Base-by-base conservation (phyloP, 2,113 vertebrate genomes). In the Forbesichthys agassizii region DNA sequence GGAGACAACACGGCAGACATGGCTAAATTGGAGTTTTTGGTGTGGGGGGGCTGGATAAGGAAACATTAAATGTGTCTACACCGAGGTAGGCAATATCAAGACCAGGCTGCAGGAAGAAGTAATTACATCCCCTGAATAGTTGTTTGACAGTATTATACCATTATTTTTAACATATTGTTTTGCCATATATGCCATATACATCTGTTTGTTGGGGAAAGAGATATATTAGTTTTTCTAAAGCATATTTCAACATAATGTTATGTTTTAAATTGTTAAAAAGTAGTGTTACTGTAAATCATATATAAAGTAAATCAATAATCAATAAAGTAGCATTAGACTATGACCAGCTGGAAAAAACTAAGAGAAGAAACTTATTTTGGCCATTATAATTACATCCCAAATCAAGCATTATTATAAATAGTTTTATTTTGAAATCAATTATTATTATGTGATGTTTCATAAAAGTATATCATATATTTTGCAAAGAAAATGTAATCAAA, bases 111-210 rank as follows among this genome's bases (percentile, higher is more conserved):
- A 86, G 86, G 88, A 89, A 90, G 88, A 78, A 84, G 87, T 86
- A 92, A 92, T 91, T 89, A 89, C 33, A 91, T 82, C 82, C 84
- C 81, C 85, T 78, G 75, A 89, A 88, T 86, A 79, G 80, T 86
- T 88, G 85, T 87, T 84, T 86, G 87, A 90, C 86, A 89, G 83
- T 86, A 85, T 88, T 81, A 84, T 84, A 85, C 84, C 76, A 74
- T 71, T 82, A 89, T 83, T 76, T 88, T 81, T 81, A 86, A 80
- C 14, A 14, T 52, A 3, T 52, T 55, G 4, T 68, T 80, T 84
- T 86, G 88, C 78, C 84, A 73, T 77, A 79, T 86, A 79, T 68
- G 74, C 77, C 83, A 72, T 89, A 81, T 90, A 86, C 87, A 85
- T 89, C 79, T 88, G 90, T 85, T 84, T 85, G 70, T 42, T 42